Evolutionary conservation across 1,140 invertebrate species (phyloP).

Genomic region (Drosophila malerkotliana): DNA sequence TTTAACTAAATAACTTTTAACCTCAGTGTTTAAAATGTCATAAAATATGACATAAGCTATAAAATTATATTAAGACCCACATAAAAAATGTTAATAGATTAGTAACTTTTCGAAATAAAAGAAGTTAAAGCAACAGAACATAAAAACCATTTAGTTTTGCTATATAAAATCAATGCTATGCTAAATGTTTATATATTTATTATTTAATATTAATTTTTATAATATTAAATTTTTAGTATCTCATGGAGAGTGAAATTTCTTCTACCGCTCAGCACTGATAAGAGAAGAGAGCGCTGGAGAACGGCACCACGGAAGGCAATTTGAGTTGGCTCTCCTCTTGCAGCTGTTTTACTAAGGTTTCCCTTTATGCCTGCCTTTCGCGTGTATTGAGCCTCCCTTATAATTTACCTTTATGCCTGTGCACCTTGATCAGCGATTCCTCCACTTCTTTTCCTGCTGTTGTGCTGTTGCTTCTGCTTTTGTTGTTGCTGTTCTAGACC

Average conservation of each 20-base stretch:
- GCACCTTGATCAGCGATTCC: conserved; percentile 64
- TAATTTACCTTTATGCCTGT: conserved; percentile 54
- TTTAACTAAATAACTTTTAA: too few relatives aligned
- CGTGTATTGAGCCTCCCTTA: conserved; percentile 76
- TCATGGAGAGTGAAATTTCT: background rate
- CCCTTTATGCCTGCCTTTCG: conserved; percentile 65
- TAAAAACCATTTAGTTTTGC: too few relatives aligned
- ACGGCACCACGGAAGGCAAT: background rate
- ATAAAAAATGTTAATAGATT: too few relatives aligned
- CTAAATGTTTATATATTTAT: background rate
- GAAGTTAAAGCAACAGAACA: too few relatives aligned
- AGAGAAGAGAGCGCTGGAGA: conserved; percentile 17
- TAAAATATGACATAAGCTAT: too few relatives aligned
- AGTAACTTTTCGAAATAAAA: too few relatives aligned
- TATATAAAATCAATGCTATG: too few relatives aligned
- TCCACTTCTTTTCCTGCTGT: conserved; percentile 34
- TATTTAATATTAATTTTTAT: background rate
- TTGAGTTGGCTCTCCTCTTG: conserved; percentile 35
- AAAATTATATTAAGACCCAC: too few relatives aligned
- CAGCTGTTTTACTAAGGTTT: conserved; percentile 82
- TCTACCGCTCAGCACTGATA: background rate
- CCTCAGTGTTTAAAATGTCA: too few relatives aligned
- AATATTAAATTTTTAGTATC: background rate
- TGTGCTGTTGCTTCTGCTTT: conserved; percentile 14
- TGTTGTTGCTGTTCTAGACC: conserved; percentile 62